A percentile compares a stretch with the other conserved stretches of the same genome.
Conservation (phyloP, 2,113 vertebrate species). For the Trichomycterus rosablanca region DNA sequence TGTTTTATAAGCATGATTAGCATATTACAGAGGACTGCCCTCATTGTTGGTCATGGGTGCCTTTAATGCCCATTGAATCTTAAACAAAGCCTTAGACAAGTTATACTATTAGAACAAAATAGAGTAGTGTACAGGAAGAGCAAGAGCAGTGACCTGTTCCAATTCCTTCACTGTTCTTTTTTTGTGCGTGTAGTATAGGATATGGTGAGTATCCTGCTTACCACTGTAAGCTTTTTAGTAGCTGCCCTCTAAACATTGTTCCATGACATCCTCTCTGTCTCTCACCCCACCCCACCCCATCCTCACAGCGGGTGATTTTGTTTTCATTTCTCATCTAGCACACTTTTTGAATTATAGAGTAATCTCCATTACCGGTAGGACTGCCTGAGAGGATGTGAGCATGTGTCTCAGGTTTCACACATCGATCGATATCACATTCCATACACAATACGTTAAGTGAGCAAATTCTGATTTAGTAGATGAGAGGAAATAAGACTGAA, state of each 20-base stretch:
- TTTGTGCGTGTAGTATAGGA: slow-evolving; percentile 6
- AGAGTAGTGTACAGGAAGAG: too few species aligned
- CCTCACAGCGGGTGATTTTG: slow-evolving; percentile 30
- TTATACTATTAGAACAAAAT: too few species aligned
- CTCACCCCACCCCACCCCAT: slow-evolving; percentile 2
- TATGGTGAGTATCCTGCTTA: slow-evolving; percentile 15
- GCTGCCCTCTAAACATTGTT: slow-evolving; percentile 17
- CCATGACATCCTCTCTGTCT: background rate
- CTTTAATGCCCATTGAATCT: too few species aligned
- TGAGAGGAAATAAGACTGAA: slow-evolving; percentile 38
- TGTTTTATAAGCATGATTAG: too few species aligned
- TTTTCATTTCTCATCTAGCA: slow-evolving; percentile 28
- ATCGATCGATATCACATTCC: slow-evolving; percentile 43
- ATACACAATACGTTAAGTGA: slow-evolving; percentile 41
- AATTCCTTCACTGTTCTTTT: background rate
- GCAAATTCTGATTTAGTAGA: slow-evolving; percentile 32
- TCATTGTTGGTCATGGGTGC: too few species aligned
- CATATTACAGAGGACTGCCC: too few species aligned
- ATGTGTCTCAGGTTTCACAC: slow-evolving; percentile 33
- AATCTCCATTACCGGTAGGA: slow-evolving; percentile 44
- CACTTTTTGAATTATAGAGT: slow-evolving; percentile 30
- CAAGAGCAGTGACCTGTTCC: background rate
- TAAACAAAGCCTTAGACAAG: too few species aligned
- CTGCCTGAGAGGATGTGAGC: slow-evolving; percentile 23
- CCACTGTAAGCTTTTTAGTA: slow-evolving; percentile 39